Conservation (phyloP, 1,140 invertebrate species). For the Manduca sexta region DNA sequence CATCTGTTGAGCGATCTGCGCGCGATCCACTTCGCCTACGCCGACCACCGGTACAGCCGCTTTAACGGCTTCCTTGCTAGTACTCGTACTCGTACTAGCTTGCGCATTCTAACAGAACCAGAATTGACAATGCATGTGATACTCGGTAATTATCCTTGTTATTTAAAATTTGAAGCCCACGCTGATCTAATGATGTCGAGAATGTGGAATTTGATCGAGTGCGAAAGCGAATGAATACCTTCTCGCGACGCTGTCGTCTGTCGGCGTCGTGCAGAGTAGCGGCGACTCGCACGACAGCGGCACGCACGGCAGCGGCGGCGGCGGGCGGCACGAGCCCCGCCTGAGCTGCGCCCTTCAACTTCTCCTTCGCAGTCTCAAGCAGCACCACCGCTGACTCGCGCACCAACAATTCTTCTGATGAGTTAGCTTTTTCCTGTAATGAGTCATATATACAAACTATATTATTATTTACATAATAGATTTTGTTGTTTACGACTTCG, state of each 20-base stretch:
- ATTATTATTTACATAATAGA: too few species aligned
- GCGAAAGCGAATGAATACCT: too few species aligned
- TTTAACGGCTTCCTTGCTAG: neutral
- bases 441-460: too few species aligned
- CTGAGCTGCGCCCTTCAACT: constrained; percentile 85
- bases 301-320: constrained; percentile 75
- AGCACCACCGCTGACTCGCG: constrained; percentile 82
- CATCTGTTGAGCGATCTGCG: constrained; percentile 84
- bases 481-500: too few species aligned
- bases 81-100: too few species aligned
- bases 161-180: too few species aligned
- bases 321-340: constrained; percentile 81
- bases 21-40: constrained; percentile 80
- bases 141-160: too few species aligned
- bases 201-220: too few species aligned
- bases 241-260: constrained; percentile 23
- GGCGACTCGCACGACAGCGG: constrained; percentile 78
- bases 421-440: constrained; percentile 75
- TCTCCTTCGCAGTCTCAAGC: constrained; percentile 89
- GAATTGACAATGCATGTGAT: too few species aligned
- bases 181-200: too few species aligned
- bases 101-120: too few species aligned
- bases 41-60: constrained; percentile 73
- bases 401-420: constrained; percentile 81
- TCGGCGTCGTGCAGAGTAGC: constrained; percentile 78